Evolutionary conservation across 1,140 invertebrate species (phyloP), one percentile per base, ranked within the genome.

Genomic region (Antheraea mylitta): DNA sequence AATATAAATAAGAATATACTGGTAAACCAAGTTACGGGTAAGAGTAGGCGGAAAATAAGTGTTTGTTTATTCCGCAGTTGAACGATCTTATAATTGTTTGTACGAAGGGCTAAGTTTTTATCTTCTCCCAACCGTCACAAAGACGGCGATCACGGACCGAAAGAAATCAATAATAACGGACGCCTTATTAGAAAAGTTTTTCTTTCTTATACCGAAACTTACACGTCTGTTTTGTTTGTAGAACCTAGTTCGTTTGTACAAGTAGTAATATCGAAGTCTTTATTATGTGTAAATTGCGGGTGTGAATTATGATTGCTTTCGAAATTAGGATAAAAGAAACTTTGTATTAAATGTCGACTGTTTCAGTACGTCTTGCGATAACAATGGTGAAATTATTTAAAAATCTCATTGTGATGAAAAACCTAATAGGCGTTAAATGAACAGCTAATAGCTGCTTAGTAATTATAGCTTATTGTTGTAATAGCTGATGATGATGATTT

Each of bases 141-240:
- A 65, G 10, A 48, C 38, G 37, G 36, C 42, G 18, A 65, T 48
- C 64, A 19, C 38, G n/a, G 10, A 42, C 30, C 48, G n/a, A 48
- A 65, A 65, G 64, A 65, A 65, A 65, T 65, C 64, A 65, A 65
- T 65, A 65, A 48, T 48, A 65, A 65, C 64, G 64, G 64, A 45
- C 64, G 38, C 42, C 38, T 65, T 65, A 65, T 65, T 65, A 65
- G 9, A 45, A 65, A 65, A 65, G 38, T 65, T 65, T 65, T 11
- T 63, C 61, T 53, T 53, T 53, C 45, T 53, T 53, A 53, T 53
- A 53, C 11, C 0, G 11, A 53, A 13, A 53, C 11, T 53, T 53
- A 6, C 4, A 13, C 13, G 9, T 53, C 45, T 53, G 45, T 53
- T 53, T 16, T 16, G 45, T n/a, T n/a, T 11, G 45, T 13, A 53